Conservation (phyloP, 2,888 invertebrate genomes). For the Agrilus cyanescens region DNA sequence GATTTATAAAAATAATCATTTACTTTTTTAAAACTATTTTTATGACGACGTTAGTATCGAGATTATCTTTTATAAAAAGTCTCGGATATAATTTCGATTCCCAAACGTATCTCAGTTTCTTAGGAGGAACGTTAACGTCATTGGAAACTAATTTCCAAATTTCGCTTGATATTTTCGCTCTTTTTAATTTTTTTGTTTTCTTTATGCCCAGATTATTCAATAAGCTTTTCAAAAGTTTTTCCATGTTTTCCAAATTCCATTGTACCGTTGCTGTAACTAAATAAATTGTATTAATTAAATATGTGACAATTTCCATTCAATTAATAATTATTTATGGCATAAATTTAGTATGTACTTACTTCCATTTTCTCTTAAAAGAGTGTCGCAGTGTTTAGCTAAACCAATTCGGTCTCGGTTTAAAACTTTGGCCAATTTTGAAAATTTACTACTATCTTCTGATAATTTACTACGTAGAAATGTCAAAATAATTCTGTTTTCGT, state of each 20-base stretch:
- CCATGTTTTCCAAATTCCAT: too few species aligned
- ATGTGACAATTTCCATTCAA: too few species aligned
- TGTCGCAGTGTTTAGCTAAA: too few species aligned
- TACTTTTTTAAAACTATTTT: too few species aligned
- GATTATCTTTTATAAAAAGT: slow-evolving; percentile 1
- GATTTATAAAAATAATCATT: too few species aligned
- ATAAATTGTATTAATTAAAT: too few species aligned
- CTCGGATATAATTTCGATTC: neutral
- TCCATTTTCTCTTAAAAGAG: too few species aligned
- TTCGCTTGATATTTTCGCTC: neutral
- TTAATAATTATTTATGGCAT: too few species aligned
- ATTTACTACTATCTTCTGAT: neutral
- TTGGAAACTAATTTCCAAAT: neutral
- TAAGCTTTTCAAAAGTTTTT: neutral
- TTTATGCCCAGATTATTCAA: neutral
- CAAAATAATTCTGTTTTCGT: slow-evolving; percentile 7
- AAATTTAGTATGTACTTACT: too few species aligned
- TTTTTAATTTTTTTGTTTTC: slow-evolving; percentile 2
- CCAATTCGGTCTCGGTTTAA: neutral
- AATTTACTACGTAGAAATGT: neutral
- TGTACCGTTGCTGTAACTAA: too few species aligned
- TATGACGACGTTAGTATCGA: too few species aligned
- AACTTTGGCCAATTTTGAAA: neutral
- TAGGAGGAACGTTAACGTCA: neutral
- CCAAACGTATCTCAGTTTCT: slow-evolving; percentile 3